Evolutionary conservation across 2,113 vertebrate genomes (phyloP).

Genomic region (Bubo scandiacus): DNA sequence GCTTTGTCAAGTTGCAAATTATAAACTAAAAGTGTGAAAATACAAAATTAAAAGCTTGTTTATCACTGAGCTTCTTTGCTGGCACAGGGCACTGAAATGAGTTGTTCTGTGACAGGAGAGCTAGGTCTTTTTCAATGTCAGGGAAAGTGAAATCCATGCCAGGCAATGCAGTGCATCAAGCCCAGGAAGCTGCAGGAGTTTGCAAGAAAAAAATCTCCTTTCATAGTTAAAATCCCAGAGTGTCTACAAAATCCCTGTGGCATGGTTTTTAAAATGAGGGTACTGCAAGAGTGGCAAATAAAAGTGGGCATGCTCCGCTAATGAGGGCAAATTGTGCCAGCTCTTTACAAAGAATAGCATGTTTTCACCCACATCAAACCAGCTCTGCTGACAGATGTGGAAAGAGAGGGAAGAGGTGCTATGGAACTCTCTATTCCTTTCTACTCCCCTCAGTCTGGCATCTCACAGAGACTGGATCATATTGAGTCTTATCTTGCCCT

Average conservation of each 20-base stretch:
- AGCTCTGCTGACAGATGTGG: background rate
- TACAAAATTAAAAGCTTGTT: background rate
- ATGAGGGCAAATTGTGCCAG: slow-evolving; percentile 14
- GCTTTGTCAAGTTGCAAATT: background rate
- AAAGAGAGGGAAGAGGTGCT: background rate
- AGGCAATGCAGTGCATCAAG: background rate
- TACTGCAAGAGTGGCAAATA: background rate
- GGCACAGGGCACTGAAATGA: background rate
- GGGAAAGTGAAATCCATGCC: background rate
- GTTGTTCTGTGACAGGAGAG: background rate
- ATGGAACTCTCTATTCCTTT: background rate
- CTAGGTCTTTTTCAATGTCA: background rate
- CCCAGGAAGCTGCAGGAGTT: background rate
- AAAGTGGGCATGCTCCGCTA: background rate
- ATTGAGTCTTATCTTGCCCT: background rate
- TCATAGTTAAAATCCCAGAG: background rate
- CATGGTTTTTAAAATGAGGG: background rate
- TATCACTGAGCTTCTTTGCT: background rate
- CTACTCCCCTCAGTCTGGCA: background rate
- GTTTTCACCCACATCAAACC: background rate
- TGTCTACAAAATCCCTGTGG: background rate
- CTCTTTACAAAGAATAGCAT: background rate
- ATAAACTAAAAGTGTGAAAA: background rate
- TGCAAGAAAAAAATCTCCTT: background rate
- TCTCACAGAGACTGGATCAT: background rate